phyloP scores from a whole-genome alignment of 1,140 invertebrate species.

The Delia radicum region DNA sequence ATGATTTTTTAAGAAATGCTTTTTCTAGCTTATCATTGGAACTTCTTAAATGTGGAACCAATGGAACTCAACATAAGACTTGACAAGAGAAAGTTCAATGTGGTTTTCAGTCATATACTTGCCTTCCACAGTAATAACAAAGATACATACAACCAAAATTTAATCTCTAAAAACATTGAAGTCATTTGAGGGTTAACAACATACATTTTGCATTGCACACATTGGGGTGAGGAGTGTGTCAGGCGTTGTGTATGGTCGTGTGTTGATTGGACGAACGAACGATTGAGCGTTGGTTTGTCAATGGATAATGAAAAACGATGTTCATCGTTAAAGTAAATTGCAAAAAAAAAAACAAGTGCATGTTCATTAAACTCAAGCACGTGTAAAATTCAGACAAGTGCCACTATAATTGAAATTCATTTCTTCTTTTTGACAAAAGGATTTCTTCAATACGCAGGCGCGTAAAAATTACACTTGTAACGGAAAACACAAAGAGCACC shows the following conservation, averaged over 20 bases:
- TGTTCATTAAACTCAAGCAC: conserved; percentile 4
- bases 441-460: background rate
- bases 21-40: too few relatives aligned
- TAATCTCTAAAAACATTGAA: too few relatives aligned
- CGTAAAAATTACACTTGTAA: background rate
- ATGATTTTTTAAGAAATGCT: too few relatives aligned
- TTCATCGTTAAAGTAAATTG: background rate
- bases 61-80: too few relatives aligned
- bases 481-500: background rate
- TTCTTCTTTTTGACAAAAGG: background rate
- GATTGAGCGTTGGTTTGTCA: background rate
- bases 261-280: background rate
- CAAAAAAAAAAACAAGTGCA: conserved; percentile 15
- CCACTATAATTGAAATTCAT: conserved; percentile 23
- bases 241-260: background rate
- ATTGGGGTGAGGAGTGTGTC: background rate
- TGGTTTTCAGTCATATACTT: too few relatives aligned
- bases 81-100: too few relatives aligned
- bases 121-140: too few relatives aligned
- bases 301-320: too few relatives aligned
- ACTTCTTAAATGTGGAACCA: too few relatives aligned
- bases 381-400: conserved; percentile 23
- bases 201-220: too few relatives aligned
- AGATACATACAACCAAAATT: too few relatives aligned
- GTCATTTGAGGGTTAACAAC: too few relatives aligned